A percentile compares a stretch with the other conserved stretches of the same genome.
These are phyloP conservation scores for Biston stratarius DNA, from an alignment of 2,888 invertebrate genomes.

Conservation along the genomic window DNA sequence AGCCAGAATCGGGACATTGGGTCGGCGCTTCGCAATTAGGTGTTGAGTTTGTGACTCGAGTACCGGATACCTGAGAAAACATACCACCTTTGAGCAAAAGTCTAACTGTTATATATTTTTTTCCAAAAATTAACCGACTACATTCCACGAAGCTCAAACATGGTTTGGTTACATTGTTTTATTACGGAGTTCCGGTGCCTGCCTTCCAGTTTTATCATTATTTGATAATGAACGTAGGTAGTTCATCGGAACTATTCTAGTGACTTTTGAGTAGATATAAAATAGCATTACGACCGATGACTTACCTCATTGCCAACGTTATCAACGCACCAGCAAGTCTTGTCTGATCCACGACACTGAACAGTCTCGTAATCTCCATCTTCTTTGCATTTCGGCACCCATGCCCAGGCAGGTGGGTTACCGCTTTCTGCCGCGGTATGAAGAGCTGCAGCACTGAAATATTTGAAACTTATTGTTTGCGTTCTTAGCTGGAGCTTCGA, in stretches of 20 bases:
- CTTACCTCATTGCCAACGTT: conserved; percentile 89
- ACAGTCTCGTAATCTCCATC: conserved; percentile 90
- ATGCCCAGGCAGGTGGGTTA: conserved; percentile 91
- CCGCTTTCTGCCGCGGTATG: conserved; percentile 85
- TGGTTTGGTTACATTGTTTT: too few relatives aligned
- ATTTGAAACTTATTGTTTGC: neutral
- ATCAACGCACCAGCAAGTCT: conserved; percentile 94
- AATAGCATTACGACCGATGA: too few relatives aligned
- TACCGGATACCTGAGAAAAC: conserved; percentile 83
- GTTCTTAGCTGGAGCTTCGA: neutral
- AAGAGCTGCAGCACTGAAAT: conserved; percentile 70
- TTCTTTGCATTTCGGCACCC: conserved; percentile 90
- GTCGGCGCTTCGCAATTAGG: conserved; percentile 70
- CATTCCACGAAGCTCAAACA: too few relatives aligned
- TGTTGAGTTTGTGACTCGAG: conserved; percentile 88
- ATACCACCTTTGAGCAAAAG: neutral
- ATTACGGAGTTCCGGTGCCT: too few relatives aligned
- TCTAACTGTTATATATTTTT: neutral
- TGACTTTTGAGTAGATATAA: too few relatives aligned
- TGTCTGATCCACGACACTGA: conserved; percentile 90
- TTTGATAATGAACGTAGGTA: too few relatives aligned
- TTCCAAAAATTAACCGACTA: neutral
- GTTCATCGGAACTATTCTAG: too few relatives aligned
- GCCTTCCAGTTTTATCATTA: too few relatives aligned
- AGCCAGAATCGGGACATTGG: conserved; percentile 66